Percentiles rank a stretch among this genome's conserved stretches.
Conservation (phyloP, 2,888 invertebrate species). For the Cancer borealis region DNA sequence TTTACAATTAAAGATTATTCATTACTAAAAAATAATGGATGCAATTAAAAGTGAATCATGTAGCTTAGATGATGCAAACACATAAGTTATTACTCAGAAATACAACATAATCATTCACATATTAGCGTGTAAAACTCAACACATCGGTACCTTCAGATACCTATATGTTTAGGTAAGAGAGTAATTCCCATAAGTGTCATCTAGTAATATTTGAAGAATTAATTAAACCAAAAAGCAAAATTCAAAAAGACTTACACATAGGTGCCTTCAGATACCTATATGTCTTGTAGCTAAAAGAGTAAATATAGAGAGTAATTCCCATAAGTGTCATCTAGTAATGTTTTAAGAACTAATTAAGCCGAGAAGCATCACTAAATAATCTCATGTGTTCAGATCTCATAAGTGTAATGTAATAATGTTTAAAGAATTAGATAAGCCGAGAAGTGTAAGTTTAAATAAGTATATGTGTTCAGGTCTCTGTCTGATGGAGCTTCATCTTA, state of each 20-base stretch:
- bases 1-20: background rate
- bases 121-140: background rate
- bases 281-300: background rate
- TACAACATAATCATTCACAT: background rate
- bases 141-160: background rate
- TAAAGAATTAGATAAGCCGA: background rate
- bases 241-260: too few species aligned
- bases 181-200: background rate
- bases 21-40: background rate
- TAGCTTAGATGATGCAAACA: background rate
- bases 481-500: constrained; percentile 74
- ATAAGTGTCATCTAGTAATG: too few species aligned
- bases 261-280: background rate
- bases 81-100: background rate
- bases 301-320: background rate
- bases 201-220: too few species aligned
- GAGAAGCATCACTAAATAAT: too few species aligned
- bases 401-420: too few species aligned
- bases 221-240: too few species aligned
- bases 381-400: too few species aligned
- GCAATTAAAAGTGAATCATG: background rate
- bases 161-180: background rate
- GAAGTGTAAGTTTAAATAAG: background rate
- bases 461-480: constrained; percentile 60
- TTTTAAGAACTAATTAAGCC: too few species aligned